Evolutionary conservation across 2,113 vertebrate species (phyloP), one percentile per base, ranked within the genome.

Genomic region (Podiceps cristatus): DNA sequence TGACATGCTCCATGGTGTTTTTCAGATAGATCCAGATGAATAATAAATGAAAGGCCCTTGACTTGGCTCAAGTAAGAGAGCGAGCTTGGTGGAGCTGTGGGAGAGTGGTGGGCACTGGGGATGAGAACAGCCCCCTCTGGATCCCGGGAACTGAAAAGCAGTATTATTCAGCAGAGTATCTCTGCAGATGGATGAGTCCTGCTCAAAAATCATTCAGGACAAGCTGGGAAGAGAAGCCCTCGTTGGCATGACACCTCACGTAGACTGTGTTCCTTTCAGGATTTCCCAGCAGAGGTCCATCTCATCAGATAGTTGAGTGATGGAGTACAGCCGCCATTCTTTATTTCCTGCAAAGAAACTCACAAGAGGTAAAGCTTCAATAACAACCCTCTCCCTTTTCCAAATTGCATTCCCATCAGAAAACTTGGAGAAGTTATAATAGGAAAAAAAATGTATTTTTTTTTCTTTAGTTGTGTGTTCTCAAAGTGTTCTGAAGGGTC

Each of bases 321-420:
- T 35, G 74, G 37, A 84, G 49, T 27, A 67, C 50, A 92, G 73
- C 50, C 4, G 6, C 82, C 68, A 62, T 66, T 85, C 79, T 77
- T 92, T 20, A 64, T 81, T 91, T 95, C 86, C 88, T 86, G 56
- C 2, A 2, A 84, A 96, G 73, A 62, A 87, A 90, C 74, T 91
- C 1, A 0, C 69, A 85, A 78, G 73, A 91, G 73, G 69, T 76
- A 66, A 95, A 73, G 42, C n/a, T 82, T 79, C 47, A 47, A 66
- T 69, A 92, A 64, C 24, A 82, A 56, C 27, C 27, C 22, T 87
- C 40, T 77, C 49, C 40, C 19, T 82, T 96, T 85, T 93, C 59
- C 86, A 79, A 90, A 79, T 40, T 76, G 73, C 76, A 76, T 79
- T 97, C 62, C 69, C 49, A 72, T 89, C 56, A 85, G 64, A 91